Evolutionary conservation across 2,888 invertebrate species (phyloP).

Genomic region (Phorcus lineatus): DNA sequence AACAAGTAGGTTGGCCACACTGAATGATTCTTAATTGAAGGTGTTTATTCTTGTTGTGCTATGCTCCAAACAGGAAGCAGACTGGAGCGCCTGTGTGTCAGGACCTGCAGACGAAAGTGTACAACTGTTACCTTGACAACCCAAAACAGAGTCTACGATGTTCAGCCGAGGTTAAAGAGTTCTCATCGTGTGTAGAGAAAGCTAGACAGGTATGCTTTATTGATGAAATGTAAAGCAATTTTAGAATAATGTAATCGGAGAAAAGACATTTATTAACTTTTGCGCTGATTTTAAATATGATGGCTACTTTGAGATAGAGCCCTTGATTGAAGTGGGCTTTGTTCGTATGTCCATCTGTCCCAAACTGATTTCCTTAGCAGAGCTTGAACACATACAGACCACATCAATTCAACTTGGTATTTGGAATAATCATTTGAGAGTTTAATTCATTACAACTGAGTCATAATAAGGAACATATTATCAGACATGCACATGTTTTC

Average conservation of each 20-base stretch:
- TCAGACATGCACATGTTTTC: neutral
- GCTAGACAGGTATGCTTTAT: conserved; percentile 60
- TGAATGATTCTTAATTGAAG: no score
- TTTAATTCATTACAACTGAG: no score
- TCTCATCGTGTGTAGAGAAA: conserved; percentile 66
- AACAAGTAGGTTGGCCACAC: no score
- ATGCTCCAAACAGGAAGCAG: conserved; percentile 54
- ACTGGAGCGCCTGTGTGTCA: conserved; percentile 65
- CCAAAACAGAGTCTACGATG: conserved; percentile 59
- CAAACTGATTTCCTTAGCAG: no score
- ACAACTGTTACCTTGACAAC: conserved; percentile 66
- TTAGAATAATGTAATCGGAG: neutral
- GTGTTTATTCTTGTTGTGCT: neutral
- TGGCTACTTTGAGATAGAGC: no score
- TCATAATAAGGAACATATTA: no score
- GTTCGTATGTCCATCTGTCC: neutral
- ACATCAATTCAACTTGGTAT: no score
- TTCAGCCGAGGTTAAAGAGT: conserved; percentile 63
- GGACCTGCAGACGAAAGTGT: conserved; percentile 63
- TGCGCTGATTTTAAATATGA: no score
- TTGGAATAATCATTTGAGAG: no score
- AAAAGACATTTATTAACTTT: no score
- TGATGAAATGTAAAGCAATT: neutral
- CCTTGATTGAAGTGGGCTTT: no score
- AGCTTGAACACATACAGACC: neutral